Conservation (phyloP, 2,888 invertebrate genomes). For the Platycheirus albimanus region DNA sequence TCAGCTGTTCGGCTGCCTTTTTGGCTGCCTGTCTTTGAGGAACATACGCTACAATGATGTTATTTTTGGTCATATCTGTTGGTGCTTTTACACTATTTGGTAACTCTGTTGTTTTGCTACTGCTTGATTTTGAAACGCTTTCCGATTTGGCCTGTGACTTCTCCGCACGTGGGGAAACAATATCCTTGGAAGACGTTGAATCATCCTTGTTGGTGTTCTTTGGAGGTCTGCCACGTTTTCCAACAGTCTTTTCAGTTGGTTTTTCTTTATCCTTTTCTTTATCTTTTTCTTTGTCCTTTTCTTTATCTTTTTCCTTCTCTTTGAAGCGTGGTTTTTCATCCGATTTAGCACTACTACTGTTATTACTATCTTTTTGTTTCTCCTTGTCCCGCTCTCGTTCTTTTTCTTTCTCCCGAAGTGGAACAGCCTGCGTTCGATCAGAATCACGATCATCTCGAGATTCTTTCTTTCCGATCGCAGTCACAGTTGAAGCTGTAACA, state of each 20-base stretch:
- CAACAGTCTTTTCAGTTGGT: constrained; percentile 78
- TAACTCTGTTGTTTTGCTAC: constrained; percentile 71
- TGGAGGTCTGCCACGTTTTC: constrained; percentile 81
- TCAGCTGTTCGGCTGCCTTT: constrained; percentile 95
- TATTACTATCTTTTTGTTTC: constrained; percentile 70
- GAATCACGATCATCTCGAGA: constrained; percentile 59
- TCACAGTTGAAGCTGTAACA: constrained; percentile 42
- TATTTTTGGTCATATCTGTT: constrained; percentile 78
- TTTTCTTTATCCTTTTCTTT: constrained; percentile 77
- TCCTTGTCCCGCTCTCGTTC: constrained; percentile 52
- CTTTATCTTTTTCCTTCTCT: constrained; percentile 81
- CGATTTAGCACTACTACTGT: constrained; percentile 64
- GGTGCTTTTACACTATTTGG: constrained; percentile 65
- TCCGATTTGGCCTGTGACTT: constrained; percentile 72
- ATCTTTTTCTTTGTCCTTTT: constrained; percentile 16
- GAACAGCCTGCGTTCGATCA: constrained; percentile 62
- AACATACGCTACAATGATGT: constrained; percentile 90
- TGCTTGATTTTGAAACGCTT: constrained; percentile 78
- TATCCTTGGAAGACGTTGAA: constrained; percentile 58
- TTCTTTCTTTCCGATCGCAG: constrained; percentile 56
- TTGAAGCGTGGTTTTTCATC: constrained; percentile 82
- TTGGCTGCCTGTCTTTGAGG: constrained; percentile 95
- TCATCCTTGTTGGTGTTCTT: constrained; percentile 75
- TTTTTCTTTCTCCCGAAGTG: constrained; percentile 69
- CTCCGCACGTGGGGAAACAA: constrained; percentile 67